Evolutionary conservation across 2,113 vertebrate genomes (phyloP).

Genomic region (Monopterus albus): DNA sequence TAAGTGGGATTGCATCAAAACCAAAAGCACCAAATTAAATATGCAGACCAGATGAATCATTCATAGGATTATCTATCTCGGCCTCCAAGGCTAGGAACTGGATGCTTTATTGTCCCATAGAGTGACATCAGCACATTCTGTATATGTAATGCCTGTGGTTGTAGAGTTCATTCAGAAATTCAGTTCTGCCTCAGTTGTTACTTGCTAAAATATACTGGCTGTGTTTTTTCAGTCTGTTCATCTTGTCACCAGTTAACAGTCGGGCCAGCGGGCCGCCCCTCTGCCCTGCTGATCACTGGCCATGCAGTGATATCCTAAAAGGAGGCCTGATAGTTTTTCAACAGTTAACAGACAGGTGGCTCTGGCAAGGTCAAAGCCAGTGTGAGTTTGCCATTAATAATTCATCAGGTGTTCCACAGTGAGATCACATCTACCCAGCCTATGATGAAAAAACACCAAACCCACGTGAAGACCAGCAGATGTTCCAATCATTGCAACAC

Average conservation of each 20-base stretch:
- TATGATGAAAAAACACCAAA: conserved; percentile 57
- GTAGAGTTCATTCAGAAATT: neutral
- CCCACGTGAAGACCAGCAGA: conserved; percentile 40
- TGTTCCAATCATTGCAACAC: conserved; percentile 43
- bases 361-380: conserved; percentile 69
- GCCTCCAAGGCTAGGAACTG: conserved; percentile 7
- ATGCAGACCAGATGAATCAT: conserved; percentile 73
- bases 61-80: conserved; percentile 69
- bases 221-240: neutral
- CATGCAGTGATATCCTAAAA: conserved; percentile 43
- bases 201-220: neutral
- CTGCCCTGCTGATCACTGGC: conserved; percentile 61
- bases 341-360: conserved; percentile 61
- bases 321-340: conserved; percentile 48
- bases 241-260: conserved; percentile 35
- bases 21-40: conserved; percentile 71
- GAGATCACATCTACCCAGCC: conserved; percentile 60
- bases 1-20: conserved; percentile 46
- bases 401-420: conserved; percentile 68
- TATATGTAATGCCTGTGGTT: neutral
- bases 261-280: conserved; percentile 31
- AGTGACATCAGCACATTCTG: neutral
- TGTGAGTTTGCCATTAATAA: conserved; percentile 72
- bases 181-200: neutral
- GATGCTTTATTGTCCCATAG: conserved; percentile 29